These are phyloP conservation scores for Motacilla alba DNA, from an alignment of 2,113 vertebrate species.

Conservation along the genomic window DNA sequence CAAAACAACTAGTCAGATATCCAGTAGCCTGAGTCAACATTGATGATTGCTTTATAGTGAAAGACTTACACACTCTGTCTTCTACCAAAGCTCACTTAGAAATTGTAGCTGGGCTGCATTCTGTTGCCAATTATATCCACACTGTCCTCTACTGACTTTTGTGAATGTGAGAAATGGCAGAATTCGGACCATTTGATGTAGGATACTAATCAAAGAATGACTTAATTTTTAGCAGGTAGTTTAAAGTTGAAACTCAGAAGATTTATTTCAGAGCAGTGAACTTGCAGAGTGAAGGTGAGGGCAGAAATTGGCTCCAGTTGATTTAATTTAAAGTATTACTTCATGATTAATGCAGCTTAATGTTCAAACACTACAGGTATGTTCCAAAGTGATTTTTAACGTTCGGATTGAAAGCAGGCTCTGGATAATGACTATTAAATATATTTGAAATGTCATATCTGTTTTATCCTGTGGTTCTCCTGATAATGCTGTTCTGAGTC, in stretches of 20 bases:
- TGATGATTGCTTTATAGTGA: conserved; percentile 19
- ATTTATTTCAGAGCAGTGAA: conserved; percentile 18
- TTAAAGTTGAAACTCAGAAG: conserved; percentile 24
- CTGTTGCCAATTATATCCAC: background rate
- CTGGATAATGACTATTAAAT: conserved; percentile 55
- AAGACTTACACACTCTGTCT: background rate
- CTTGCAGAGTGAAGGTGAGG: conserved; percentile 8
- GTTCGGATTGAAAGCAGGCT: conserved; percentile 30
- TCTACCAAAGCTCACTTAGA: conserved; percentile 18
- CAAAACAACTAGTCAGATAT: conserved; percentile 27
- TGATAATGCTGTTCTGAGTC: conserved; percentile 35
- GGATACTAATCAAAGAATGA: background rate
- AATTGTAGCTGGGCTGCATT: background rate
- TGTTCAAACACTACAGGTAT: conserved; percentile 10
- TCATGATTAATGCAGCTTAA: conserved; percentile 30
- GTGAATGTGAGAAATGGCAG: background rate
- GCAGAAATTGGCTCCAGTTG: conserved; percentile 6
- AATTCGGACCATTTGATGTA: conserved; percentile 11
- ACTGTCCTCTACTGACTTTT: background rate
- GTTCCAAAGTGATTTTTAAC: conserved; percentile 48
- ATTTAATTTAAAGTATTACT: conserved; percentile 30
- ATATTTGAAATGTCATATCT: conserved; percentile 52
- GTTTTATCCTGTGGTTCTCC: conserved; percentile 30
- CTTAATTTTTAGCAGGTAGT: conserved; percentile 20
- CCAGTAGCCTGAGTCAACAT: conserved; percentile 39